A percentile compares a stretch with the other conserved stretches of the same genome.
Evolutionary conservation across 2,888 invertebrate species (phyloP).

Genomic region (Venustoraphidia nigricollis): DNA sequence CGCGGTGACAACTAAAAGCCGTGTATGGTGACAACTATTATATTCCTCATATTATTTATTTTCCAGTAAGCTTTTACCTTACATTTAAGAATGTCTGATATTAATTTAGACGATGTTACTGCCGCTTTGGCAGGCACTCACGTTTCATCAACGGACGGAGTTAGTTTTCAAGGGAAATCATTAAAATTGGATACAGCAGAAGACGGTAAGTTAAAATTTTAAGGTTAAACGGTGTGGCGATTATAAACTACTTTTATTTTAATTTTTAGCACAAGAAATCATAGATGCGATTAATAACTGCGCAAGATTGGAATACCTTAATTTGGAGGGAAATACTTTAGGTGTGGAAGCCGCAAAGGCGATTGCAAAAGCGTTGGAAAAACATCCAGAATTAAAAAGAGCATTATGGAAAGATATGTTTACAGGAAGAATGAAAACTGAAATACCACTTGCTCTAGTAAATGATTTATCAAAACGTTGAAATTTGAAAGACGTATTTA

Average conservation of each 20-base stretch:
- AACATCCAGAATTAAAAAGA: constrained; percentile 60
- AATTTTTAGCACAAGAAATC: constrained; percentile 48
- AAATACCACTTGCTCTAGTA: constrained; percentile 85
- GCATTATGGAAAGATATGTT: constrained; percentile 96
- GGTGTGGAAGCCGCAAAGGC: constrained; percentile 79
- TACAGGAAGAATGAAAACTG: constrained; percentile 85
- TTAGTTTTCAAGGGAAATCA: constrained; percentile 68
- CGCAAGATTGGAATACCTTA: constrained; percentile 51
- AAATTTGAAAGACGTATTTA: too few species aligned
- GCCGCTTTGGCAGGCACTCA: constrained; percentile 31
- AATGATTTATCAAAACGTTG: too few species aligned
- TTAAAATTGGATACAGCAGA: constrained; percentile 61
- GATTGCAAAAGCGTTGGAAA: constrained; percentile 64
- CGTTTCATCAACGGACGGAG: constrained; percentile 34
- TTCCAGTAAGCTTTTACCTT: too few species aligned
- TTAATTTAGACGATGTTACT: constrained; percentile 39
- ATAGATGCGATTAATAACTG: constrained; percentile 61
- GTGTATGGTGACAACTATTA: too few species aligned
- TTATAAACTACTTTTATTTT: constrained; percentile 3
- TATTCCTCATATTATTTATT: too few species aligned
- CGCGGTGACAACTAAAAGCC: too few species aligned
- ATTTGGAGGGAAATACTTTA: constrained; percentile 84
- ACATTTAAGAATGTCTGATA: constrained; percentile 28
- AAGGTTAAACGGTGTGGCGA: too few species aligned
- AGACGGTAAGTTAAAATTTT: constrained; percentile 50